Evolutionary conservation across 2,888 invertebrate species (phyloP).

Genomic region (Chloromyia formosa): DNA sequence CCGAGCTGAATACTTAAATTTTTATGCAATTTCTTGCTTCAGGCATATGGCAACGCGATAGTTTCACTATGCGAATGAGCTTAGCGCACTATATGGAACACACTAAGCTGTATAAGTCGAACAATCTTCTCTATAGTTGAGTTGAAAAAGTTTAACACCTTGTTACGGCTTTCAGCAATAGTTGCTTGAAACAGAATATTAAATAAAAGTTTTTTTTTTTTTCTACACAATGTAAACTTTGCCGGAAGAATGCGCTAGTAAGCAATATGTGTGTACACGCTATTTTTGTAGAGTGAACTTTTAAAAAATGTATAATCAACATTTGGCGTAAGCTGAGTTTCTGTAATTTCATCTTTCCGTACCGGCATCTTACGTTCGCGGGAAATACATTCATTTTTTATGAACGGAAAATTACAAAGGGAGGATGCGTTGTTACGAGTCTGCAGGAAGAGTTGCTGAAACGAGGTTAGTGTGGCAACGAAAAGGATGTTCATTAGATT

Average conservation of each 20-base stretch:
- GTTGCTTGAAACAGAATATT: constrained; percentile 23
- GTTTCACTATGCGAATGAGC: constrained; percentile 1
- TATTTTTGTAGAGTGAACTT: background rate
- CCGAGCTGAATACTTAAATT: constrained; percentile 22
- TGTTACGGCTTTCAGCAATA: constrained; percentile 11
- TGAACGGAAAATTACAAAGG: too few species aligned
- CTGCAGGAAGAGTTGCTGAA: too few species aligned
- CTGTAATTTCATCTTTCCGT: too few species aligned
- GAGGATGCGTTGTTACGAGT: too few species aligned
- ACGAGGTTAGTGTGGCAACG: too few species aligned
- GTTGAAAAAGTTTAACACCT: constrained; percentile 25
- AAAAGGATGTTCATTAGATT: too few species aligned
- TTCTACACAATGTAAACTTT: constrained; percentile 10
- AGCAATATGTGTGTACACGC: background rate
- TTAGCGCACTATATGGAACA: background rate
- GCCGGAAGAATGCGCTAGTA: background rate
- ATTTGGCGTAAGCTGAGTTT: too few species aligned
- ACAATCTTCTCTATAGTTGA: background rate
- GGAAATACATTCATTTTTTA: too few species aligned
- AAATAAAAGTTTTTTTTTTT: constrained; percentile 27
- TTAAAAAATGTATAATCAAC: constrained; percentile 2
- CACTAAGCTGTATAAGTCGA: background rate
- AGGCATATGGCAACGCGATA: background rate
- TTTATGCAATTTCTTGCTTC: constrained; percentile 15
- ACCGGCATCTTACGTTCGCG: too few species aligned